These are phyloP conservation scores for Cheilosia urbana DNA, from an alignment of 2,888 invertebrate species.

Conservation along the genomic window DNA sequence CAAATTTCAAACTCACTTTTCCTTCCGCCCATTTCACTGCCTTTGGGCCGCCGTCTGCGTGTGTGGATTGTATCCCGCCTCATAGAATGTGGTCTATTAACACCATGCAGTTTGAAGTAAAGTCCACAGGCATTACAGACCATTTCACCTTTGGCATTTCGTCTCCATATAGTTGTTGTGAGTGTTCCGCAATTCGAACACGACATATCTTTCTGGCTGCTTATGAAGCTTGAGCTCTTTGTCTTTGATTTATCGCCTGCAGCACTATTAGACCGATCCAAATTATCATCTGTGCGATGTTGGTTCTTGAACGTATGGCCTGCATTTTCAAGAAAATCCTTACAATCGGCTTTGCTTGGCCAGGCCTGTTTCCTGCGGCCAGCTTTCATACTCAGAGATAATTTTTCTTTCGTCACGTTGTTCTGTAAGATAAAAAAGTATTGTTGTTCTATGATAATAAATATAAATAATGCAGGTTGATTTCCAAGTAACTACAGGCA, in stretches of 20 bases:
- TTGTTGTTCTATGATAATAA: neutral
- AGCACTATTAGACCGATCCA: constrained; percentile 46
- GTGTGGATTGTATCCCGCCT: constrained; percentile 98
- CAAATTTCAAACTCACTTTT: constrained; percentile 84
- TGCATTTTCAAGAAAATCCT: constrained; percentile 75
- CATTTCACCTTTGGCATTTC: constrained; percentile 98
- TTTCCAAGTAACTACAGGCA: too few species aligned
- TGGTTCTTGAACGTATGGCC: constrained; percentile 61
- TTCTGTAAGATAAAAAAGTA: constrained; percentile 73
- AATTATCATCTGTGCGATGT: constrained; percentile 53
- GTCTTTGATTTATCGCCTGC: constrained; percentile 61
- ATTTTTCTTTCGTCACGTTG: constrained; percentile 78
- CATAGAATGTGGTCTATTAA: constrained; percentile 97
- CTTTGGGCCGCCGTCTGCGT: constrained; percentile 93
- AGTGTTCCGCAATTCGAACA: constrained; percentile 99
- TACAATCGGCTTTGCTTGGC: constrained; percentile 85
- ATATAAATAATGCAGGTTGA: neutral
- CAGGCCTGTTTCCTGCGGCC: constrained; percentile 93
- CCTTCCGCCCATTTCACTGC: constrained; percentile 87
- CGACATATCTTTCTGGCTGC: constrained; percentile 88
- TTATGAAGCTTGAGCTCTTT: constrained; percentile 77
- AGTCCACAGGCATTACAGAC: constrained; percentile 99
- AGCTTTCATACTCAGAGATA: constrained; percentile 78
- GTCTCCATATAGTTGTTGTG: constrained; percentile 98
- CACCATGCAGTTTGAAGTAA: constrained; percentile 98